Percentiles rank a stretch among this genome's conserved stretches.
Conservation (phyloP, 1,140 invertebrate genomes). For the Paramacrobiotus metropolitanus region DNA sequence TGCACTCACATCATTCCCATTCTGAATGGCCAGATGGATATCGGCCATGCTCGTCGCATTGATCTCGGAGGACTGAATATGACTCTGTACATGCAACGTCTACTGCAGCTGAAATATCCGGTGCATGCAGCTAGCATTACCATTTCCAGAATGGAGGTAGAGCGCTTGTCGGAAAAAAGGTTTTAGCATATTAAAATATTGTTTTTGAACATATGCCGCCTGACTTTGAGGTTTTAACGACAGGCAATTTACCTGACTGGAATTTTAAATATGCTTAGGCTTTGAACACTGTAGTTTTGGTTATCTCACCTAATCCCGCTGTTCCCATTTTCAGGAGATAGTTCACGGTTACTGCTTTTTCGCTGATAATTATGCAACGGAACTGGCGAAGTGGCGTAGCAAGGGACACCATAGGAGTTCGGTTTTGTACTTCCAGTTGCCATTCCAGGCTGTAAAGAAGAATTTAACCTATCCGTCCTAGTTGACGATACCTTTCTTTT, state of each 20-base stretch:
- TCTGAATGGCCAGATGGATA: slow-evolving; percentile 38
- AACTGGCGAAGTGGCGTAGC: slow-evolving; percentile 52
- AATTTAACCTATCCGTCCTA: not conserved
- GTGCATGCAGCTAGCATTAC: slow-evolving; percentile 64
- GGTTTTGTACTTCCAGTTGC: slow-evolving; percentile 59
- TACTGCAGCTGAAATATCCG: slow-evolving; percentile 82
- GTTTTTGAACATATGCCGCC: no score
- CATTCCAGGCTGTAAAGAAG: slow-evolving; percentile 27
- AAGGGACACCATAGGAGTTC: slow-evolving; percentile 54
- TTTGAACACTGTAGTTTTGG: no score
- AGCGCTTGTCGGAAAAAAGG: no score
- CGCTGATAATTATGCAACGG: slow-evolving; percentile 48
- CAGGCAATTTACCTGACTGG: no score
- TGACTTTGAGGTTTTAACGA: no score
- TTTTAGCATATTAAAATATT: no score
- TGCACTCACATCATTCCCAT: slow-evolving; percentile 67
- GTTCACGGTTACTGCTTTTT: slow-evolving; percentile 52
- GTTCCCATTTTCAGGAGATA: slow-evolving; percentile 34
- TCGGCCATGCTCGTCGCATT: slow-evolving; percentile 44
- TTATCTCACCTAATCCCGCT: no score
- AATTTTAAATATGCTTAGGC: no score
- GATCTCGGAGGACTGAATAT: slow-evolving; percentile 67
- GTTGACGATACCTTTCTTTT: no score
- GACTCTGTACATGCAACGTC: slow-evolving; percentile 54
- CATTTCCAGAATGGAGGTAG: slow-evolving; percentile 51